Evolutionary conservation across 2,113 vertebrate species (phyloP).

Genomic region (Lanius ludovicianus): DNA sequence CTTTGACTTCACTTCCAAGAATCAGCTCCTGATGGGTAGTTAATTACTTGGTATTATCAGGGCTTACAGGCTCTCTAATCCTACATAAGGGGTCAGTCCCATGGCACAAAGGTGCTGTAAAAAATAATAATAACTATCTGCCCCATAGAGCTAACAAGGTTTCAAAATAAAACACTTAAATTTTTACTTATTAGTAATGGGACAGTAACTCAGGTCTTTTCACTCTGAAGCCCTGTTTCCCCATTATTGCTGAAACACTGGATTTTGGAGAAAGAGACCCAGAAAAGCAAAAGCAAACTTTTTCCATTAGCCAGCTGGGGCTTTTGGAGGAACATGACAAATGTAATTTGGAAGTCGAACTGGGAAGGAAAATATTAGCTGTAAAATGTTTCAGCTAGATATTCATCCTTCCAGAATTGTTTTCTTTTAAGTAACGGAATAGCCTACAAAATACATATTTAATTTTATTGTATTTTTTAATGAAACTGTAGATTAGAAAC

Average conservation of each 20-base stretch:
- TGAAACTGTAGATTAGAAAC: background rate
- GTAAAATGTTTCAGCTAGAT: background rate
- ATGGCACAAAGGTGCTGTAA: background rate
- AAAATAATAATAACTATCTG: background rate
- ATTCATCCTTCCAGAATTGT: background rate
- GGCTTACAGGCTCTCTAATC: background rate
- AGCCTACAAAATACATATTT: background rate
- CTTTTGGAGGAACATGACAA: background rate
- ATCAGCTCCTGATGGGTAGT: background rate
- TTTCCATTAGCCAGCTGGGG: background rate
- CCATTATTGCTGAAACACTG: background rate
- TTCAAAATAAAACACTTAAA: background rate
- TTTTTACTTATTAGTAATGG: background rate
- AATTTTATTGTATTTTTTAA: background rate
- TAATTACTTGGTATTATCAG: background rate
- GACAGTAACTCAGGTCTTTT: background rate
- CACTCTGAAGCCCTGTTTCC: background rate
- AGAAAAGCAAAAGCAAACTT: background rate
- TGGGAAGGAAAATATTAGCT: constrained; percentile 22
- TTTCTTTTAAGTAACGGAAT: background rate
- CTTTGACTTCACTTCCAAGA: background rate
- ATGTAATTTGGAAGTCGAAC: background rate
- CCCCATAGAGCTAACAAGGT: background rate
- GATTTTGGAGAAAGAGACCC: background rate
- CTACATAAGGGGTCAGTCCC: background rate